Conservation (phyloP, 2,888 invertebrate species). For the Alentia gelatinosa region DNA sequence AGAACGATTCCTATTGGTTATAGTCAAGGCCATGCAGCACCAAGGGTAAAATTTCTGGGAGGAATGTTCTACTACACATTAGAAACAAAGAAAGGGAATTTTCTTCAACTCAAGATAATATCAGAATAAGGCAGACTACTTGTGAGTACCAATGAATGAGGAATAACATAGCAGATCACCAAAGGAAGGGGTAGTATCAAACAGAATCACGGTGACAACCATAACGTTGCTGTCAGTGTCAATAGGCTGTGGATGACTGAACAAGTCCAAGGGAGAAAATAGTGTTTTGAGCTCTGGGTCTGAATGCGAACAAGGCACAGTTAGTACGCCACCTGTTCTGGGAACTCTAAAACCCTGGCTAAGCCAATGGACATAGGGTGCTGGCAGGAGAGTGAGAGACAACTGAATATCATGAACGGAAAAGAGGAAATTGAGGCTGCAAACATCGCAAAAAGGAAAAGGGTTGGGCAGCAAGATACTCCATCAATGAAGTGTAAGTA, state of each 20-base stretch:
- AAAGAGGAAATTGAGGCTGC: slow-evolving; percentile 49
- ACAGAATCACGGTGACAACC: neutral
- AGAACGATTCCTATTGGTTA: neutral
- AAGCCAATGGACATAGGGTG: neutral
- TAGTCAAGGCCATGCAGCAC: neutral
- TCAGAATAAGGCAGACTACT: neutral
- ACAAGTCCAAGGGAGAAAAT: too few relatives aligned
- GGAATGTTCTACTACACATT: neutral
- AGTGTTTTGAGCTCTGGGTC: neutral
- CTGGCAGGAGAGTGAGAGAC: neutral
- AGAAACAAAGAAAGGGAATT: slow-evolving; percentile 35
- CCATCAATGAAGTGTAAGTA: slow-evolving; percentile 38
- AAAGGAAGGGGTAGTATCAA: neutral
- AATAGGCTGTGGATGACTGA: too few relatives aligned
- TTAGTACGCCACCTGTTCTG: neutral
- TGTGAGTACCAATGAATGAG: neutral
- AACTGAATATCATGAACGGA: slow-evolving; percentile 4
- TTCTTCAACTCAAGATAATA: neutral
- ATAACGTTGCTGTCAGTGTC: too few relatives aligned
- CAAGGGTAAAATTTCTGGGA: neutral
- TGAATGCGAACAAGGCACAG: neutral
- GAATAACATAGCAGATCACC: neutral
- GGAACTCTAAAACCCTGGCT: neutral
- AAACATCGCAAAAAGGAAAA: slow-evolving; percentile 41
- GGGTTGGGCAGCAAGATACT: neutral